phyloP scores from a whole-genome alignment of 2,888 invertebrate species.

The Conomelus anceps region DNA sequence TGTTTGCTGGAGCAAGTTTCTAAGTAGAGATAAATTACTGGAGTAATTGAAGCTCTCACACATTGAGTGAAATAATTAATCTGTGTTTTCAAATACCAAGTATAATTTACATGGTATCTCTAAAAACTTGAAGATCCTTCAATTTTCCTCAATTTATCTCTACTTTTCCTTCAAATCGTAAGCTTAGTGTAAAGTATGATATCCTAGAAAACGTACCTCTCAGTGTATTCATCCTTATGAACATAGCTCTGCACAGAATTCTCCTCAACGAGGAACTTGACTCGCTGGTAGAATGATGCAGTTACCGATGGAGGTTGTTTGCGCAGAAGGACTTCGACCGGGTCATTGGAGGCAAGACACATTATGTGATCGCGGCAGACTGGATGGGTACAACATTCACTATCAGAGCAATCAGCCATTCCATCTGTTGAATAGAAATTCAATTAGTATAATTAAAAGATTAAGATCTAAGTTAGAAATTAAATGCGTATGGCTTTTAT shows the following conservation, averaged over 20 bases:
- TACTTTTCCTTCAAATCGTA: not conserved
- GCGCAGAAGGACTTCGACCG: conserved; percentile 88
- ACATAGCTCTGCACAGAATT: conserved; percentile 98
- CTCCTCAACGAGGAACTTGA: conserved; percentile 96
- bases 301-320: conserved; percentile 96
- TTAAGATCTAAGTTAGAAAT: not conserved
- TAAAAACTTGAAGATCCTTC: not conserved
- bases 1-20: not conserved
- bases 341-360: conserved; percentile 94
- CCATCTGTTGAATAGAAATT: conserved; percentile 63
- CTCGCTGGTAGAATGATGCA: conserved; percentile 94
- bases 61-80: not conserved
- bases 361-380: conserved; percentile 85
- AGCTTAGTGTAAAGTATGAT: not conserved
- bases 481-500: too few species aligned
- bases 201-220: conserved; percentile 68
- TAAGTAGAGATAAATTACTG: not conserved
- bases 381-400: conserved; percentile 90
- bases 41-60: not conserved
- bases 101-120: too few species aligned
- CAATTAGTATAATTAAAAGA: not conserved
- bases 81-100: not conserved
- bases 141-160: not conserved
- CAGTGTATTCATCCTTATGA: conserved; percentile 94
- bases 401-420: conserved; percentile 96